A percentile compares a stretch with the other conserved stretches of the same genome.
Evolutionary conservation across 2,113 vertebrate genomes (phyloP).

Genomic region (Chaetodon auriga): DNA sequence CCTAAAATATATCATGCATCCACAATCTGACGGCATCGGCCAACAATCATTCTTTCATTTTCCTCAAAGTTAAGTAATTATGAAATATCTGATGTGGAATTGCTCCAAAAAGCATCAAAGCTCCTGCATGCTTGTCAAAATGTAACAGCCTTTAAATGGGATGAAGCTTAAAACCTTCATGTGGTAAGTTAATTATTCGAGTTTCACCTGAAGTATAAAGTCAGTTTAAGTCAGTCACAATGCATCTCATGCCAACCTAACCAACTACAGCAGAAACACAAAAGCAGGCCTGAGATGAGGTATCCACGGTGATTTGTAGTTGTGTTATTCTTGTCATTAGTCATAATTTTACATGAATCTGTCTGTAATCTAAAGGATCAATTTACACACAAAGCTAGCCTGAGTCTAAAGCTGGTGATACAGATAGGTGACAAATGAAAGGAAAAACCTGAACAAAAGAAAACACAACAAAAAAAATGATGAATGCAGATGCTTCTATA

Average conservation of each 20-base stretch:
- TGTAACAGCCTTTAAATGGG: background rate
- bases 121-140: background rate
- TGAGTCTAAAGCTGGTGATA: constrained; percentile 3
- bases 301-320: background rate
- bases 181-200: background rate
- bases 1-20: no score
- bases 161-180: background rate
- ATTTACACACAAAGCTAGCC: background rate
- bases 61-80: background rate
- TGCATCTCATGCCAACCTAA: background rate
- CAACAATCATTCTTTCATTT: no score
- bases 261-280: background rate
- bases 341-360: background rate
- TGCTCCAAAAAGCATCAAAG: background rate
- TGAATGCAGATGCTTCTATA: background rate
- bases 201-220: background rate
- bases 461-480: background rate
- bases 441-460: background rate
- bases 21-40: no score
- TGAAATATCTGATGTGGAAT: background rate
- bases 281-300: background rate
- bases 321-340: background rate
- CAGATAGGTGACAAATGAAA: constrained; percentile 42
- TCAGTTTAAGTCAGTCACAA: background rate
- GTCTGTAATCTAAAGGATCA: background rate